phyloP scores from a whole-genome alignment of 2,888 invertebrate species.

The Tipula confusa region DNA sequence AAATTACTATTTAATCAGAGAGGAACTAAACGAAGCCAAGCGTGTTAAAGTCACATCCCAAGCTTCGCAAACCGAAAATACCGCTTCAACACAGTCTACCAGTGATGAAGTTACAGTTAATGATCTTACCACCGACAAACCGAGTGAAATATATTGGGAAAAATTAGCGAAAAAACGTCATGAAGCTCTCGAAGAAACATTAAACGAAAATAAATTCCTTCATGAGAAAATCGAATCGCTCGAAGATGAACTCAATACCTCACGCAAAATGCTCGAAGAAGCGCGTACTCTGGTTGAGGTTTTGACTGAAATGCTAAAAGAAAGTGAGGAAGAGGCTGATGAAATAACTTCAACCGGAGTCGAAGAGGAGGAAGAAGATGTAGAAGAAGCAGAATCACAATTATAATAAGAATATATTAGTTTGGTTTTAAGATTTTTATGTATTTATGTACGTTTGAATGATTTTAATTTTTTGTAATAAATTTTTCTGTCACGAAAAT shows the following conservation, averaged over 20 bases:
- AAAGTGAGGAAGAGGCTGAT: constrained; percentile 47
- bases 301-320: constrained; percentile 65
- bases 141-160: constrained; percentile 74
- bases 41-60: constrained; percentile 42
- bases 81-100: neutral
- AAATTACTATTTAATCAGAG: too few relatives aligned
- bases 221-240: constrained; percentile 51
- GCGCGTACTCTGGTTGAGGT: constrained; percentile 70
- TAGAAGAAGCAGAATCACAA: neutral
- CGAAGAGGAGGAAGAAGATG: neutral
- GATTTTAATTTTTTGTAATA: neutral
- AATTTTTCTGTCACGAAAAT: neutral
- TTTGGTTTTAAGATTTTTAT: neutral
- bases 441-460: neutral
- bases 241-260: constrained; percentile 58
- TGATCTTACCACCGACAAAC: constrained; percentile 65
- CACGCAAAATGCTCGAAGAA: constrained; percentile 70
- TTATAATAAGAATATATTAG: neutral
- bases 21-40: constrained; percentile 38
- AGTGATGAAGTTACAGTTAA: constrained; percentile 54
- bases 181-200: constrained; percentile 64
- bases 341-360: neutral
- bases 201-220: constrained; percentile 65
- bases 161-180: constrained; percentile 69
- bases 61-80: constrained; percentile 40